Evolutionary conservation across 2,113 vertebrate genomes (phyloP), one percentile per base, ranked within the genome.

Genomic region (Brienomyrus longianalis): DNA sequence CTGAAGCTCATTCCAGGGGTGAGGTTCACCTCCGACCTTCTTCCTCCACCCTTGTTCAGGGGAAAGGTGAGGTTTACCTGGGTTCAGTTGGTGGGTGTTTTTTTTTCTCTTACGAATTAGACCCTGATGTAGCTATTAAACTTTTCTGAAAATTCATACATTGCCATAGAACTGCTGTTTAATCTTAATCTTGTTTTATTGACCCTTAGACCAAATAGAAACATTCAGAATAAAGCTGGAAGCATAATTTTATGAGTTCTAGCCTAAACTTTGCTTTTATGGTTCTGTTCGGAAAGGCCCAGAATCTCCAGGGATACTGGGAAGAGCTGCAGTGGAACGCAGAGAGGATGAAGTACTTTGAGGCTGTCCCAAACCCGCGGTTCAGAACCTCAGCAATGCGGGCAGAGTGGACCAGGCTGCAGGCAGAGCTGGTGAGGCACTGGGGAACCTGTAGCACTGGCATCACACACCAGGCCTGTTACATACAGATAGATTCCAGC

Each of bases 241-340:
- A 80, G 6, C 5, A 19, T 17, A 80, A 80, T 17, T 80, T 80
- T 80, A 66, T 13, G 35, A 80, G 35, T 80, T 80, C 35, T 80
- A 80, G 31, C 31, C 35, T 43, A n/a, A 35, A 31, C 45, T 39
- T 88, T 21, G 0, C 19, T 62, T 54, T 13, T 87, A 27, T 88
- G 47, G 84, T 83, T 89, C 39, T 88, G 83, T 84, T 87, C 89
- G 56, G n/a, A 85, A 90, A 96, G 97, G 93, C 95, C 90, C 95
- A 93, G 85, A 95, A 93, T 91, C 95, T 95, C 90, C 96, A 94
- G 94, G 96, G 96, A 6, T 99, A 97, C 94, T 99, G 98, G 98
- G 95, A 96, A 89, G 98, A 97, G 92, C 95, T 99, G 89, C 97
- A 93, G 88, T 95, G 95, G 91, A 97, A 97, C 93, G 93, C 97